phyloP scores from a whole-genome alignment of 2,113 vertebrate genomes.

The Lates calcarifer region DNA sequence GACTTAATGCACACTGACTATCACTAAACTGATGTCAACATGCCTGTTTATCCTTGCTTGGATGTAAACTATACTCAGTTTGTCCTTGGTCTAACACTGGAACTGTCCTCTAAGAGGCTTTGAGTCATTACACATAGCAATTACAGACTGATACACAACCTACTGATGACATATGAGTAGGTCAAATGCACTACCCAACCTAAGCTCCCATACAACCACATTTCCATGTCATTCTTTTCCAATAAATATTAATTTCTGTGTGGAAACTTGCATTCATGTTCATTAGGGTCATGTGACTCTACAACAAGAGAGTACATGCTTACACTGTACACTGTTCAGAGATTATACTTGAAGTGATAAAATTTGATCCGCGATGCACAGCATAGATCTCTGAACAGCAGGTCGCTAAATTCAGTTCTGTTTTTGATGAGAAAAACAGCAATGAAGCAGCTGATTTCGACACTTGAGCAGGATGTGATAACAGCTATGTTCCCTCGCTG shows the following conservation, averaged over 20 bases:
- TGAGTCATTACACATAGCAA: conserved; percentile 31
- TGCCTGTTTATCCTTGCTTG: neutral
- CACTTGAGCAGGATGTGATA: conserved; percentile 15
- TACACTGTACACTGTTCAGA: too few relatives aligned
- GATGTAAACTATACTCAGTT: conserved; percentile 37
- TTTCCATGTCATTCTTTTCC: neutral
- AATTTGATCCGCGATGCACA: conserved; percentile 14
- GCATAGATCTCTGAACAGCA: neutral
- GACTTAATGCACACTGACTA: too few relatives aligned
- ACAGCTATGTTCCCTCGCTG: conserved; percentile 28
- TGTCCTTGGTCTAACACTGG: conserved; percentile 34
- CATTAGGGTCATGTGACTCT: neutral
- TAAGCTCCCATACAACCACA: neutral
- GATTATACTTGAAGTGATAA: neutral
- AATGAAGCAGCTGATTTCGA: conserved; percentile 33
- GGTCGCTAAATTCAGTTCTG: conserved; percentile 4
- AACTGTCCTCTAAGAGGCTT: conserved; percentile 42
- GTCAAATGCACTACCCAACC: conserved; percentile 8
- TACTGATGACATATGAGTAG: conserved; percentile 46
- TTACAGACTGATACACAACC: conserved; percentile 26
- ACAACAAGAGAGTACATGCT: neutral
- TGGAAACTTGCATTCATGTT: neutral
- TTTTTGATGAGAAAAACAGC: conserved; percentile 29
- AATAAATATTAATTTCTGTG: neutral
- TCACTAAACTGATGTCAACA: neutral